phyloP scores from a whole-genome alignment of 2,888 invertebrate species.

The Scaptomyza parva region DNA sequence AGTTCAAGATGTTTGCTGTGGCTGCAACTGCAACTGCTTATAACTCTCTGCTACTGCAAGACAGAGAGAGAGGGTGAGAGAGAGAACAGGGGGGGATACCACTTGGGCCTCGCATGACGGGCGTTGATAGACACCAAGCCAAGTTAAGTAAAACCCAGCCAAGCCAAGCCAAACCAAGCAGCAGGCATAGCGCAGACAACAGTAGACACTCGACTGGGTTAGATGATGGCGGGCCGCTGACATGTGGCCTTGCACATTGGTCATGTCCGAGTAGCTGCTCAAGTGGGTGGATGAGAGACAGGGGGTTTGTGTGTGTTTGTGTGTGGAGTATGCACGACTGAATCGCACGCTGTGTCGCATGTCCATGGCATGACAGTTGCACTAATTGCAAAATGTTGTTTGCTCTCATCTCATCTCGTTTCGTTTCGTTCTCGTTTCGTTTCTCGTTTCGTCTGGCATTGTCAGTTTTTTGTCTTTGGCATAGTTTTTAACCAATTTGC shows the following conservation, averaged over 20 bases:
- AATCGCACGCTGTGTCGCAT: conserved; percentile 23
- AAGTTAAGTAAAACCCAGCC: no score
- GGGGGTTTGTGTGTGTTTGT: background rate
- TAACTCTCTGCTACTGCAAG: conserved; percentile 1
- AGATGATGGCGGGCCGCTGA: conserved; percentile 25
- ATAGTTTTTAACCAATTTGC: conserved; percentile 73
- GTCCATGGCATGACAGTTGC: conserved; percentile 76
- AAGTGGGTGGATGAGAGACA: background rate
- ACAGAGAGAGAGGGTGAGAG: background rate
- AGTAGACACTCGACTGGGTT: conserved; percentile 44
- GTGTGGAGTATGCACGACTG: conserved; percentile 16
- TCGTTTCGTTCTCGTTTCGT: no score
- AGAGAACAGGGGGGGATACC: conserved; percentile 17
- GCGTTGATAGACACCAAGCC: conserved; percentile 52
- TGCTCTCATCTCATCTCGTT: no score
- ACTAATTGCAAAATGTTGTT: conserved; percentile 79
- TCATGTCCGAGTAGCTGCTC: conserved; percentile 10
- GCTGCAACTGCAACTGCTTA: conserved; percentile 10
- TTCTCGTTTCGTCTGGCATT: conserved; percentile 37
- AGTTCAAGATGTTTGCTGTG: conserved; percentile 12
- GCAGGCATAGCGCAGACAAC: background rate
- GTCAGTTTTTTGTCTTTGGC: conserved; percentile 51
- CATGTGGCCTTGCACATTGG: conserved; percentile 50
- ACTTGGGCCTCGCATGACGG: conserved; percentile 66
- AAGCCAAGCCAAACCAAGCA: conserved; percentile 1